phyloP scores from a whole-genome alignment of 2,888 invertebrate species.

The Acleris cristana region DNA sequence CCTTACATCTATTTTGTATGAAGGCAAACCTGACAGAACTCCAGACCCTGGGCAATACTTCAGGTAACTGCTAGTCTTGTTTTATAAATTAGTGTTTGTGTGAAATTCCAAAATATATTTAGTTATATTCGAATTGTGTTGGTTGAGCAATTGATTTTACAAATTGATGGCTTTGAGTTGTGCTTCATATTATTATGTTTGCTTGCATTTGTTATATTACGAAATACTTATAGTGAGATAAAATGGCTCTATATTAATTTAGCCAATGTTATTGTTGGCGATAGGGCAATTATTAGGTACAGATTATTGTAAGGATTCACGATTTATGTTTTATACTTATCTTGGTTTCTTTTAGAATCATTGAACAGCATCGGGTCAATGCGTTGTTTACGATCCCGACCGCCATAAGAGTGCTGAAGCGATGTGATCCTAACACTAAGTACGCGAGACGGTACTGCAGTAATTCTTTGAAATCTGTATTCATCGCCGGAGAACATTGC shows the following conservation, averaged over 20 bases:
- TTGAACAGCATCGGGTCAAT: slow-evolving; percentile 93
- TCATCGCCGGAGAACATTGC: slow-evolving; percentile 96
- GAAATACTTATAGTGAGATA: too few relatives aligned
- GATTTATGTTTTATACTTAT: background rate
- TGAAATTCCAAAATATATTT: too few relatives aligned
- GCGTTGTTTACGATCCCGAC: slow-evolving; percentile 96
- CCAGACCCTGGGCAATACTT: slow-evolving; percentile 97
- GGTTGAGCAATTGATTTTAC: too few relatives aligned
- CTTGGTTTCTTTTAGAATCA: slow-evolving; percentile 84
- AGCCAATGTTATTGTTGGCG: too few relatives aligned
- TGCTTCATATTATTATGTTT: too few relatives aligned
- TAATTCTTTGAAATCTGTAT: slow-evolving; percentile 88
- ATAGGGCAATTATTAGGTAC: too few relatives aligned
- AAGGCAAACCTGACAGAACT: slow-evolving; percentile 97
- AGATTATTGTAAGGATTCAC: too few relatives aligned
- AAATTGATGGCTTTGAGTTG: too few relatives aligned
- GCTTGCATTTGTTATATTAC: too few relatives aligned
- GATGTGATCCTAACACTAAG: slow-evolving; percentile 90
- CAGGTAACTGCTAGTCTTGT: slow-evolving; percentile 78
- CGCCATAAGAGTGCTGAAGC: slow-evolving; percentile 92
- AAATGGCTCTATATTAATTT: too few relatives aligned
- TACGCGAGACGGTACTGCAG: slow-evolving; percentile 88
- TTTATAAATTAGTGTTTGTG: too few relatives aligned
- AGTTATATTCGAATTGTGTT: too few relatives aligned
- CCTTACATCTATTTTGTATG: slow-evolving; percentile 92